Evolutionary conservation across 1,140 invertebrate genomes (phyloP).

Genomic region (Idris sp.): DNA sequence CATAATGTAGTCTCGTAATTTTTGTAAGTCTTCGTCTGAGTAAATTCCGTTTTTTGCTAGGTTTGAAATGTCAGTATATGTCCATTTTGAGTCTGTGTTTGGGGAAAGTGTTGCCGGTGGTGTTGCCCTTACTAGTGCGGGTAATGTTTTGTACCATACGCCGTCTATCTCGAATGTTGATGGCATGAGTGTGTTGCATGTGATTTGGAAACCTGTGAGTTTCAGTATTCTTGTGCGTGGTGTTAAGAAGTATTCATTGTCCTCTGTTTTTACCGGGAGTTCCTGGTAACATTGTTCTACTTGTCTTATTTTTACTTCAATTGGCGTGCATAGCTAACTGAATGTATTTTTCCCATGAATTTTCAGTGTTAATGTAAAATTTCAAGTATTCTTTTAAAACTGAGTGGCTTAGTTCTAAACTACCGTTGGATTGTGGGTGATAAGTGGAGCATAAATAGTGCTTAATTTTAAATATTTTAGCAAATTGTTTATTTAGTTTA

Average conservation of each 20-base stretch:
- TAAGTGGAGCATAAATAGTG: slow-evolving; percentile 1
- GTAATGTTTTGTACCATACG: slow-evolving; percentile 15
- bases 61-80: background rate
- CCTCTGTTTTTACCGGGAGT: background rate
- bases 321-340: too few species aligned
- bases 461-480: slow-evolving; percentile 19
- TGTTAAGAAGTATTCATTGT: background rate
- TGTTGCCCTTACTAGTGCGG: background rate
- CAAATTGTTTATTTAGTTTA: slow-evolving; percentile 10
- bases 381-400: background rate
- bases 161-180: slow-evolving; percentile 21
- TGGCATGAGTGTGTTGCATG: slow-evolving; percentile 5
- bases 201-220: slow-evolving; percentile 1
- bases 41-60: slow-evolving; percentile 23
- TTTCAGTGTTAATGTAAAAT: slow-evolving; percentile 17
- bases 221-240: slow-evolving; percentile 25
- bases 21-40: slow-evolving; percentile 1
- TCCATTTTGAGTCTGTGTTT: background rate
- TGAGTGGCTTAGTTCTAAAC: background rate
- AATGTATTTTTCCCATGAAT: slow-evolving; percentile 15
- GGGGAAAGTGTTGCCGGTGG: slow-evolving; percentile 7
- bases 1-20: slow-evolving; percentile 16
- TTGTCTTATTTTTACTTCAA: slow-evolving; percentile 3
- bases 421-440: slow-evolving; percentile 9
- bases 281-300: slow-evolving; percentile 16